Evolutionary conservation across 2,113 vertebrate genomes (phyloP).

Genomic region (Dasypus novemcinctus): DNA sequence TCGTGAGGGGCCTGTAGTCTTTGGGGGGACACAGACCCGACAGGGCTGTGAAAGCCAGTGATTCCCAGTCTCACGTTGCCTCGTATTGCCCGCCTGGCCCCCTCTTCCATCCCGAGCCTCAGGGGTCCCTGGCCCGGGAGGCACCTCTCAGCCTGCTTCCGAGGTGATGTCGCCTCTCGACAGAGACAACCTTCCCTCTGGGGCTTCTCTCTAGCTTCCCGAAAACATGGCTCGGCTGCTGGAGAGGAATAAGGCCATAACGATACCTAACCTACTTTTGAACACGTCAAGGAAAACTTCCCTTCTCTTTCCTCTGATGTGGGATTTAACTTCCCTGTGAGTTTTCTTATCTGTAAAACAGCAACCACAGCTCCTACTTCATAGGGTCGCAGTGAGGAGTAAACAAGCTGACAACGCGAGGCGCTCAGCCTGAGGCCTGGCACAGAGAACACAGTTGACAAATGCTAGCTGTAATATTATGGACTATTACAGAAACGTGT

Average conservation of each 20-base stretch:
- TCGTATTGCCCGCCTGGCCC: rapidly evolving
- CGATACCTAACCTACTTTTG: not conserved
- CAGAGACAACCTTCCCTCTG: not conserved
- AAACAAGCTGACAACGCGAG: rapidly evolving
- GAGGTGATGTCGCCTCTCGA: rapidly evolving
- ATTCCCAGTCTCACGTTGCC: no score
- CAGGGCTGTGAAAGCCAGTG: not conserved
- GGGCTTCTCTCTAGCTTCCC: not conserved
- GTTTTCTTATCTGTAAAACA: not conserved
- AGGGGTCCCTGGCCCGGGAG: not conserved
- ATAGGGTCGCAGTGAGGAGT: not conserved
- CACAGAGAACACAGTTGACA: not conserved
- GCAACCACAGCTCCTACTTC: not conserved
- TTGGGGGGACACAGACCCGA: not conserved
- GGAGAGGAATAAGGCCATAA: not conserved
- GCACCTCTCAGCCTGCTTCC: not conserved
- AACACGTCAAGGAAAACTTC: not conserved
- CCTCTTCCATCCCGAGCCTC: not conserved
- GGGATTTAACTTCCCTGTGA: not conserved
- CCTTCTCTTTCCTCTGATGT: not conserved
- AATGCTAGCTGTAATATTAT: not conserved
- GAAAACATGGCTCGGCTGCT: not conserved
- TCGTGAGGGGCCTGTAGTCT: not conserved
- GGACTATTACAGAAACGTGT: not conserved
- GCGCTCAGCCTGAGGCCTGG: not conserved